Evolutionary conservation across 2,113 vertebrate genomes (phyloP).

Genomic region (Misgurnus mizolepis): DNA sequence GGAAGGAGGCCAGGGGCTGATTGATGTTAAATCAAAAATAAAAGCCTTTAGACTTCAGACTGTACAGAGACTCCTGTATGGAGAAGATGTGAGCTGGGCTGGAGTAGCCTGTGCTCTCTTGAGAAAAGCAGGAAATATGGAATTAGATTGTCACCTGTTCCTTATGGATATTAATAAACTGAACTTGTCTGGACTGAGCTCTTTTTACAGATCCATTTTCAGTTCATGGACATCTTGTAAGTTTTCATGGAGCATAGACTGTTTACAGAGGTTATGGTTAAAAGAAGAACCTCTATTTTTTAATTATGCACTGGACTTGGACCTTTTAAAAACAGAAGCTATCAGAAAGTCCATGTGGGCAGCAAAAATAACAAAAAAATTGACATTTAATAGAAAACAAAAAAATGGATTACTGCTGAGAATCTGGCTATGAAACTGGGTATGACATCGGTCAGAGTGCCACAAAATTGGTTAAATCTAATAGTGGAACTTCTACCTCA

Average conservation of each 20-base stretch:
- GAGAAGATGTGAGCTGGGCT: no score
- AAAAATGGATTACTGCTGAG: no score
- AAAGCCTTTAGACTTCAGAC: neutral
- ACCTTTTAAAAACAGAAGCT: neutral
- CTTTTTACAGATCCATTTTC: neutral
- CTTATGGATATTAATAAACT: neutral
- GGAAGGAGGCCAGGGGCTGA: neutral
- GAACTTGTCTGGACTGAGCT: neutral
- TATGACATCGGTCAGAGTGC: no score
- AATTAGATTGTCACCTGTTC: neutral
- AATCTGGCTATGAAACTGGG: no score
- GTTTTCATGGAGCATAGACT: neutral
- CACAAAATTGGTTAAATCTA: neutral
- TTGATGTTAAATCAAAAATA: neutral
- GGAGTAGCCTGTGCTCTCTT: no score
- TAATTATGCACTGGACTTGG: neutral
- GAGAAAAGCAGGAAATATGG: no score
- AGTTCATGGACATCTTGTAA: neutral
- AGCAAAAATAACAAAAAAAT: no score
- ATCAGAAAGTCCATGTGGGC: no score
- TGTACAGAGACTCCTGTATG: neutral
- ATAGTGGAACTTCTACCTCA: neutral
- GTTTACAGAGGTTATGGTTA: neutral
- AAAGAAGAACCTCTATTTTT: neutral
- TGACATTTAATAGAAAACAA: no score